phyloP scores from a whole-genome alignment of 2,797 vertebrate species.

The Coreius guichenoti region DNA sequence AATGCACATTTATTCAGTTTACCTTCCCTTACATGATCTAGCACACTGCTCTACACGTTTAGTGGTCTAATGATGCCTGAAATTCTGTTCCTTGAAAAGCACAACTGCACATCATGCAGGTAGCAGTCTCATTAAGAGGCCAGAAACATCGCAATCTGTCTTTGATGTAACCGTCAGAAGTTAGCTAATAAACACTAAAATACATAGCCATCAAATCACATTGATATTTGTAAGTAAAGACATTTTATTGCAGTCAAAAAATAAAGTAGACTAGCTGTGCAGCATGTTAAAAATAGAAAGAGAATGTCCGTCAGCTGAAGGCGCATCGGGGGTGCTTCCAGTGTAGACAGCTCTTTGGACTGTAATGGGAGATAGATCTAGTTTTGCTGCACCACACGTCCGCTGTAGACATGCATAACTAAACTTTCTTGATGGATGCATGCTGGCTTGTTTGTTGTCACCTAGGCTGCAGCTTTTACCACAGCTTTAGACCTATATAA shows the following conservation, averaged over 20 bases:
- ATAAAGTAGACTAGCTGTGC: constrained; percentile 10
- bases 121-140: constrained; percentile 3
- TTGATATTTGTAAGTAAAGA: constrained; percentile 1
- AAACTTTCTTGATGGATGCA: constrained; percentile 5
- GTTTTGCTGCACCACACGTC: constrained; percentile 15
- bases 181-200: constrained; percentile 2
- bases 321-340: constrained; percentile 11
- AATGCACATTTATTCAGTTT: neutral
- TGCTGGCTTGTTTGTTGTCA: constrained; percentile 6
- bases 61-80: constrained; percentile 17
- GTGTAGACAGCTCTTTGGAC: constrained; percentile 29
- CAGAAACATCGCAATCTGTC: neutral
- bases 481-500: neutral
- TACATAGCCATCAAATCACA: neutral
- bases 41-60: neutral
- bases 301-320: constrained; percentile 11
- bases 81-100: constrained; percentile 12
- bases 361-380: constrained; percentile 5
- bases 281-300: constrained; percentile 7
- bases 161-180: neutral
- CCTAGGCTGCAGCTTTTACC: neutral
- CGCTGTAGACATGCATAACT: neutral
- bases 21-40: neutral
- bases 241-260: constrained; percentile 14
- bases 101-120: constrained; percentile 3